Evolutionary conservation across 1,140 invertebrate species (phyloP), one percentile per base, ranked within the genome.

Genomic region (Leptinotarsa defecta): DNA sequence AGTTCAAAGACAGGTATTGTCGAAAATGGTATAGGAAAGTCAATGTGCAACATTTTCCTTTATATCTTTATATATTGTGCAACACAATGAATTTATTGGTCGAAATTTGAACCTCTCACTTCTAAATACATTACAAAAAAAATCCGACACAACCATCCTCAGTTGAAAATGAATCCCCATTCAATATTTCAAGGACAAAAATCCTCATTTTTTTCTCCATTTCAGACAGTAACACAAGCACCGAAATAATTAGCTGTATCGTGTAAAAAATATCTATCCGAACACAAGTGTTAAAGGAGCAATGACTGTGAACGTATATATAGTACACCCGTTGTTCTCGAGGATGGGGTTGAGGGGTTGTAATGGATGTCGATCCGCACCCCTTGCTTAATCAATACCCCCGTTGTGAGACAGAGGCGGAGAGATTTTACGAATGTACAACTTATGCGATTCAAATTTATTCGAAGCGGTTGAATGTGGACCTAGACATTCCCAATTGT

Each of bases 291-390:
- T 57, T 57, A 17, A 57, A 57, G 52, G 52, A 57, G 52, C 4
- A n/a, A 15, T 57, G 52, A 57, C 52, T 57, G 52, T 57, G 52
- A 57, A 57, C 52, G 52, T 57, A 57, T 57, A 57, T 57, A 57
- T 68, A 57, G 48, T 68, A 49, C 74, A 22, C 74, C 52, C 67
- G 74, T 75, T 75, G 74, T 75, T 75, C 68, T 75, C 72, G 74
- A 76, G 69, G 65, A 76, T 72, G 48, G 74, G 74, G 69, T 71
- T 76, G 74, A 72, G 71, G 74, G 74, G 74, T 72, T 76, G 67
- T 75, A 76, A 76, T 76, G 70, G 74, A 73, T 68, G 71, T 62
- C 71, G 71, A 61, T 34, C 52, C 71, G 71, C 71, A 76, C 71
- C 74, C 74, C 74, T 68, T 74, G 61, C 68, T 74, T 70, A 71